Evolutionary conservation across 1,140 invertebrate species (phyloP).

Genomic region (Bombus sibiricus): DNA sequence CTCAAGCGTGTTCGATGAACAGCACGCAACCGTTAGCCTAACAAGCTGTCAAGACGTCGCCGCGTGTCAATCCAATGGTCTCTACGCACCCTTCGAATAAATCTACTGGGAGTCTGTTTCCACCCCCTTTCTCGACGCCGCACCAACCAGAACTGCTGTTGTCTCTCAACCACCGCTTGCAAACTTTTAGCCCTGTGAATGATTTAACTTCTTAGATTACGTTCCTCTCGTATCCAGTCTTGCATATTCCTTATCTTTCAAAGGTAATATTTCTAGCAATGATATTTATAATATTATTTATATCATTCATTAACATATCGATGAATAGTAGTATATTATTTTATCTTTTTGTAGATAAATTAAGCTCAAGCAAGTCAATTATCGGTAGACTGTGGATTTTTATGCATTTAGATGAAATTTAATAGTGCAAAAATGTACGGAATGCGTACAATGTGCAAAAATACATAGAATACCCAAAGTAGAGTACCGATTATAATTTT

Average conservation of each 20-base stretch:
- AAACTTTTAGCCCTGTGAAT: slow-evolving; percentile 25
- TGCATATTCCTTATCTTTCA: background rate
- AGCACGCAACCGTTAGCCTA: slow-evolving; percentile 74
- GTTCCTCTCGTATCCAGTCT: background rate
- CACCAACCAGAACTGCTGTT: slow-evolving; percentile 14
- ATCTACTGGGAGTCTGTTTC: slow-evolving; percentile 37
- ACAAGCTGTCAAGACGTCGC: slow-evolving; percentile 81
- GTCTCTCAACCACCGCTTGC: slow-evolving; percentile 31
- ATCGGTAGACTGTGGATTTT: no score
- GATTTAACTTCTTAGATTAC: slow-evolving; percentile 28
- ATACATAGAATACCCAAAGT: no score
- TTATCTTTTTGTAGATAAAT: no score
- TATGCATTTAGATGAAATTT: no score
- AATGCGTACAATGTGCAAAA: no score
- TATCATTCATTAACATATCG: no score
- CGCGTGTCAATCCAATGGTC: slow-evolving; percentile 75
- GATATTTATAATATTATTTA: background rate
- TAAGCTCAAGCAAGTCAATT: no score
- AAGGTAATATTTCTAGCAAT: background rate
- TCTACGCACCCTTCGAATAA: slow-evolving; percentile 63
- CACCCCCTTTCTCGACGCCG: slow-evolving; percentile 5
- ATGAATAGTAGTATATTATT: background rate
- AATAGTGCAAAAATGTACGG: no score
- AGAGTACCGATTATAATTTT: no score
- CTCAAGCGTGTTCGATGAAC: slow-evolving; percentile 65